These are phyloP conservation scores for Indicator maculatus DNA, from an alignment of 2,113 vertebrate genomes.

Conservation along the genomic window DNA sequence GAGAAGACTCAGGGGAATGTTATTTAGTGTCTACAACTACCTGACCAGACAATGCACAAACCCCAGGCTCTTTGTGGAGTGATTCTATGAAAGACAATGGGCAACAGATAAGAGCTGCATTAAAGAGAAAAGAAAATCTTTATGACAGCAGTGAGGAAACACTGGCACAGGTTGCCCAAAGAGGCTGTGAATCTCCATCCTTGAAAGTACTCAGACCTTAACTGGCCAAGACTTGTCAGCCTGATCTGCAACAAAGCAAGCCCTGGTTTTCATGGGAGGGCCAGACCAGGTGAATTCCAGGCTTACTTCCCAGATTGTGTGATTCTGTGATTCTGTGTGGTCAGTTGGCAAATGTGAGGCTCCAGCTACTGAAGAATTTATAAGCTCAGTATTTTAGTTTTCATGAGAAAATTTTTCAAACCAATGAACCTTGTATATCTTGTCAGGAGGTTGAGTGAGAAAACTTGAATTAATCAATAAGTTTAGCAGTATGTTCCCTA, in stretches of 20 bases:
- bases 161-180: not conserved
- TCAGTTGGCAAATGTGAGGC: not conserved
- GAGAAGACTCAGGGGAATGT: not conserved
- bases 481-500: not conserved
- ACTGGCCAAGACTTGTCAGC: not conserved
- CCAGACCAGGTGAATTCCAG: not conserved
- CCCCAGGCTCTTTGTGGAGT: not conserved
- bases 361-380: not conserved
- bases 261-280: fast-evolving
- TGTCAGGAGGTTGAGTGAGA: not conserved
- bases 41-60: not conserved
- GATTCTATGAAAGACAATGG: not conserved
- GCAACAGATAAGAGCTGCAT: not conserved
- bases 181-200: not conserved
- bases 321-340: not conserved
- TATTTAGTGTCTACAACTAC: not conserved
- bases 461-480: not conserved
- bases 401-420: not conserved
- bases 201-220: not conserved
- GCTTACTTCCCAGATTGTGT: not conserved
- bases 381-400: not conserved
- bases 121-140: not conserved
- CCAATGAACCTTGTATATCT: not conserved
- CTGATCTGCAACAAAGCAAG: not conserved
- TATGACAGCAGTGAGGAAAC: not conserved